Evolutionary conservation across 2,113 vertebrate genomes (phyloP), one percentile per base, ranked within the genome.

Genomic region (Notiomystis cincta): DNA sequence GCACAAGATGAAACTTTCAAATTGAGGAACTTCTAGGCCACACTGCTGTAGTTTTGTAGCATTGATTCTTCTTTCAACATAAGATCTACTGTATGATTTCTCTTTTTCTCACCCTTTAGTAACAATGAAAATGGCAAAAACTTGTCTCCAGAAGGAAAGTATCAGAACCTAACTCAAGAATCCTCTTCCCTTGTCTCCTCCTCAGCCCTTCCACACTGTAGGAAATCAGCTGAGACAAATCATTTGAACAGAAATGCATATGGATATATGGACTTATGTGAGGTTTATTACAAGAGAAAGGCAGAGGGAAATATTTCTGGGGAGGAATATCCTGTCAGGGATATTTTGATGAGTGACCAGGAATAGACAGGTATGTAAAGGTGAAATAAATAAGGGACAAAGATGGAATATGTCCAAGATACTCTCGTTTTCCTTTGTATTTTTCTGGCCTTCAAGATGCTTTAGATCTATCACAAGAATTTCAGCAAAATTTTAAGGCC

Each of bases 1-100:
- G 69, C 53, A 61, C 87, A 95, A 90, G 91, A 91, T 57, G 88
- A 76, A 95, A 69, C 91, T 89, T 91, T 45, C 61, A 94, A 95
- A 95, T 82, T 97, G 84, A 94, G 97, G 84, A 97, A 96, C 94
- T 93, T 81, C 33, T 83, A 90, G 94, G 57, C 60, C 62, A 53
- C 73, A 10, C 27, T 82, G 81, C 57, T 97, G 78, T 89, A 78
- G 82, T 90, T 90, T 86, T 85, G 62, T 37, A 88, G 54, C 76
- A 82, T 75, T 95, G 86, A 97, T 96, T 98, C 95, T 96, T 95
- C 89, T 93, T 98, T 96, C 80, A 81, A 33, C 54, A 71, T 58
- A 56, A 91, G 38, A 73, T 47, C 50, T 66, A 51, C 42, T 0
- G 0, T 51, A 16, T 44, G 58, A 65, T 96, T 96, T 90, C 61